A percentile compares a stretch with the other conserved stretches of the same genome.
phyloP scores from a whole-genome alignment of 2,888 invertebrate genomes.

The Darwinula stevensoni region DNA sequence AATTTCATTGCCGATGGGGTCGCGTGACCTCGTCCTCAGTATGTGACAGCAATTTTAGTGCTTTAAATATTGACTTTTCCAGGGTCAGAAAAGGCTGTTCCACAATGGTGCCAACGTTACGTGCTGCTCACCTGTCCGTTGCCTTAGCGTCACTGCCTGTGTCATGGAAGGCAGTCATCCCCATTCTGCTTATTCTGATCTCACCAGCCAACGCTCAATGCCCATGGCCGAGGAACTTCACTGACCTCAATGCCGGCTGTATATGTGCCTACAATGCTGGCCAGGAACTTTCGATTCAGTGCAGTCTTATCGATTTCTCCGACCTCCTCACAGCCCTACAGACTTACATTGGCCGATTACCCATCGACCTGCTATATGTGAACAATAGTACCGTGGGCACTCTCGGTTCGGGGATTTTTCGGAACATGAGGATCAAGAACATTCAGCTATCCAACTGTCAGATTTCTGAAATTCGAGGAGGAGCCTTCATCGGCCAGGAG shows the following conservation, averaged over 20 bases:
- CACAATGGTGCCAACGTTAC: too few relatives aligned
- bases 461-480: conserved; percentile 12
- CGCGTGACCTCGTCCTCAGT: too few relatives aligned
- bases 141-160: too few relatives aligned
- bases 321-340: not conserved
- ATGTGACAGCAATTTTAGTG: too few relatives aligned
- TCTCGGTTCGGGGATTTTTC: conserved; percentile 28
- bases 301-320: conserved; percentile 59
- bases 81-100: too few relatives aligned
- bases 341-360: conserved; percentile 15
- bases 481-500: conserved; percentile 34
- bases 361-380: conserved; percentile 56
- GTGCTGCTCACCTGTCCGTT: too few relatives aligned
- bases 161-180: too few relatives aligned
- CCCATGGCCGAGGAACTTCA: conserved; percentile 1
- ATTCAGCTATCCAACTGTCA: conserved; percentile 15
- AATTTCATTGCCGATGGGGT: too few relatives aligned
- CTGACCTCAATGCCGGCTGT: conserved; percentile 48
- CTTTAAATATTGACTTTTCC: too few relatives aligned
- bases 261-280: conserved; percentile 24
- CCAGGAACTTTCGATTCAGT: conserved; percentile 54
- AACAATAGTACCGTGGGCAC: conserved; percentile 49
- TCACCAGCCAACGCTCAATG: not conserved
- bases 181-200: not conserved
- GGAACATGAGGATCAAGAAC: conserved; percentile 15